Evolutionary conservation across 2,113 vertebrate genomes (phyloP).

Genomic region (Cromileptes altivelis): DNA sequence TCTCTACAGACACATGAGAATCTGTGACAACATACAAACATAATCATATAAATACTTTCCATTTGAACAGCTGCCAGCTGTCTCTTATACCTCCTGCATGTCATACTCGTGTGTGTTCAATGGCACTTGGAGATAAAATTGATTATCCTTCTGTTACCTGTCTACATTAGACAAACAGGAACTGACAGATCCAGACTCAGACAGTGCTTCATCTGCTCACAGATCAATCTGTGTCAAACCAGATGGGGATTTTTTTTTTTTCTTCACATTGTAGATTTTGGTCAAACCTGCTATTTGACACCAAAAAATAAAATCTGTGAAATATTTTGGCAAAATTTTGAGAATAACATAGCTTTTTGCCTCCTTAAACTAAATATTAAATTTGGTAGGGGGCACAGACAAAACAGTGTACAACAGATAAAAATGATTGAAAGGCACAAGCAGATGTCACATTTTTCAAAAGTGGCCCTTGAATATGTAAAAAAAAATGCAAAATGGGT

Average conservation of each 20-base stretch:
- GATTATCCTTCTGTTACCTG: neutral
- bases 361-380: no score
- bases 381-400: neutral
- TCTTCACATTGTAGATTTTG: no score
- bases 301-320: neutral
- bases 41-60: neutral
- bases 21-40: conserved; percentile 8
- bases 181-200: neutral
- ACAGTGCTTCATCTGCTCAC: neutral
- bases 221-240: no score
- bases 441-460: neutral
- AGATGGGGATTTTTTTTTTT: no score
- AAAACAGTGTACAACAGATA: neutral
- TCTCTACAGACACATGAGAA: neutral
- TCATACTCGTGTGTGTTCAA: neutral
- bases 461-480: neutral
- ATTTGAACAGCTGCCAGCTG: neutral
- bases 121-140: neutral
- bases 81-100: neutral
- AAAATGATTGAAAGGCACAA: neutral
- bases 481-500: neutral
- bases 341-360: no score
- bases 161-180: neutral
- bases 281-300: neutral
- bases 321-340: neutral